phyloP scores from a whole-genome alignment of 2,113 vertebrate species.

The Todiramphus saurophagus region DNA sequence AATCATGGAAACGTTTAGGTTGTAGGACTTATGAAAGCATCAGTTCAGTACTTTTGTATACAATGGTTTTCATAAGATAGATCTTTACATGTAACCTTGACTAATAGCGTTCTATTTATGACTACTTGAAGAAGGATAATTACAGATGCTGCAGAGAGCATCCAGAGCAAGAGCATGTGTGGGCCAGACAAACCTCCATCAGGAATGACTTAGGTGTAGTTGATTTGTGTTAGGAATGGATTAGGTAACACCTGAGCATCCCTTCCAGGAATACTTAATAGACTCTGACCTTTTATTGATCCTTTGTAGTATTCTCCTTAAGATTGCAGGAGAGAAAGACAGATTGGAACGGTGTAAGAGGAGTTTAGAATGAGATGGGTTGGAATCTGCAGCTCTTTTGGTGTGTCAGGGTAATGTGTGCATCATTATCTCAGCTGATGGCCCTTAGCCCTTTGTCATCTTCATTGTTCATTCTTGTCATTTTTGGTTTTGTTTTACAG shows the following conservation, averaged over 20 bases:
- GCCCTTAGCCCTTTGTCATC: not conserved
- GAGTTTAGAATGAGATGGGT: not conserved
- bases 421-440: not conserved
- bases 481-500: not conserved
- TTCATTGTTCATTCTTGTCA: not conserved
- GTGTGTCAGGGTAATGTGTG: not conserved
- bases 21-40: not conserved
- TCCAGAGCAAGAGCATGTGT: not conserved
- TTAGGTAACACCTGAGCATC: not conserved
- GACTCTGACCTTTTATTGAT: not conserved
- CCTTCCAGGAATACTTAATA: not conserved
- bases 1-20: not conserved
- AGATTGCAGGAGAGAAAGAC: not conserved
- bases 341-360: not conserved
- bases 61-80: not conserved
- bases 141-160: not conserved
- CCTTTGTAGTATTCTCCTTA: not conserved
- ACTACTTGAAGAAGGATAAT: not conserved
- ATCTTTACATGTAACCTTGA: not conserved
- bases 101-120: not conserved
- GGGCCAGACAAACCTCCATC: not conserved
- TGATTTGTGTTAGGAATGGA: not conserved
- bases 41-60: not conserved
- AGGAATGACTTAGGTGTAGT: not conserved
- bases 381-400: not conserved